Evolutionary conservation across 1,140 invertebrate genomes (phyloP), one percentile per base, ranked within the genome.

Genomic region (Anastrepha obliqua): DNA sequence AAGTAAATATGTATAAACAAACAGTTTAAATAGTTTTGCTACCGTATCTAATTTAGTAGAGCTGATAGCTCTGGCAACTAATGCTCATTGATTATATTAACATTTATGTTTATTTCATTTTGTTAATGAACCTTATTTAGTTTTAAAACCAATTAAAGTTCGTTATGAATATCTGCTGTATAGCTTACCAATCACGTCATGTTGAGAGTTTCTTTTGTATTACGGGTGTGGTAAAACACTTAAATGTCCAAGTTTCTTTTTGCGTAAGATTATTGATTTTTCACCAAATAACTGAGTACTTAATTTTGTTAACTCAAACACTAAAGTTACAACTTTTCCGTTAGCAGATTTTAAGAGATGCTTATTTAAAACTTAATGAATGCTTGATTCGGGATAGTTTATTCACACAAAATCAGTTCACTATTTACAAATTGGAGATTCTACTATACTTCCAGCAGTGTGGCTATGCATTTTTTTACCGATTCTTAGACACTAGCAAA

Each of bases 241-340:
- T n/a, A 67, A 67, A 67, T 15, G n/a, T 67, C 64, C 5, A 67
- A 55, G 44, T n/a, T 51, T 51, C 47, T 81, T 81, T 78, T 81
- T 81, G 74, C 74, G 74, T 81, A 81, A 81, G 74, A 81, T 55
- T 81, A 81, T 81, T 81, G 74, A 81, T 81, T 81, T 81, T 81
- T 81, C 74, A 81, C 74, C 17, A 7, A 20, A 55, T 7, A 81
- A 81, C 74, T 8, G 17, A 81, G 9, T n/a, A 13, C 42, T 55
- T 29, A 4, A 20, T 55, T 51, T 9, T 20, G 17, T 17, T n/a
- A 81, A 20, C 0, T 7, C 3, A 29, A 20, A 55, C n/a, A 81
- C 6, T 81, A 55, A 47, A 17, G 47, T 42, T 17, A 47, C 15
- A 39, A 6, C 7, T 81, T 81, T 17, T 74, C 3, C 1, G 13